phyloP scores from a whole-genome alignment of 2,797 vertebrate genomes.

The Carcharodon carcharias region DNA sequence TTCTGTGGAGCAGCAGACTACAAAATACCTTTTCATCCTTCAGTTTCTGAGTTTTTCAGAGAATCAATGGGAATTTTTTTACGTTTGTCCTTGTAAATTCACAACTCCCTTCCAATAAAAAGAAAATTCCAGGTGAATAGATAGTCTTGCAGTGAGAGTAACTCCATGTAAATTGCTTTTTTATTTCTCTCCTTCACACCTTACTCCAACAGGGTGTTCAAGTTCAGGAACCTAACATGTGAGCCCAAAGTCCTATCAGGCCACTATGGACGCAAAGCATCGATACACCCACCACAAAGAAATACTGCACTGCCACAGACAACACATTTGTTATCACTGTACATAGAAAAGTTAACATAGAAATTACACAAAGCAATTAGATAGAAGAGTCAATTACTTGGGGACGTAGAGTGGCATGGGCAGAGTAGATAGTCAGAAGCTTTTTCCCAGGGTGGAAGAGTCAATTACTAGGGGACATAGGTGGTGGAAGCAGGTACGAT shows the following conservation, averaged over 20 bases:
- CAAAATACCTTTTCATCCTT: too few relatives aligned
- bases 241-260: background rate
- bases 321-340: background rate
- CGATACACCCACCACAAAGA: background rate
- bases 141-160: background rate
- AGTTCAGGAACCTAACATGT: background rate
- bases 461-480: too few relatives aligned
- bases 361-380: background rate
- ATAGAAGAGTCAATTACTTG: too few relatives aligned
- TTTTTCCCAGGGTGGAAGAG: too few relatives aligned
- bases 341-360: constrained; percentile 2
- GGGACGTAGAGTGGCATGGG: too few relatives aligned
- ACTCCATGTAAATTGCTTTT: background rate
- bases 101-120: background rate
- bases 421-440: too few relatives aligned
- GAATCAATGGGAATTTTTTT: background rate
- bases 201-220: background rate
- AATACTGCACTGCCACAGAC: background rate
- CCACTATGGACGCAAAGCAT: background rate
- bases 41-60: background rate
- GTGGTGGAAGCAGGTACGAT: too few relatives aligned
- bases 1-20: too few relatives aligned
- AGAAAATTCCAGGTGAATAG: background rate
- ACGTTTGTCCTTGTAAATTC: background rate
- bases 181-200: background rate